Conservation (phyloP, 2,113 vertebrate species). For the Hippopotamus amphibius region DNA sequence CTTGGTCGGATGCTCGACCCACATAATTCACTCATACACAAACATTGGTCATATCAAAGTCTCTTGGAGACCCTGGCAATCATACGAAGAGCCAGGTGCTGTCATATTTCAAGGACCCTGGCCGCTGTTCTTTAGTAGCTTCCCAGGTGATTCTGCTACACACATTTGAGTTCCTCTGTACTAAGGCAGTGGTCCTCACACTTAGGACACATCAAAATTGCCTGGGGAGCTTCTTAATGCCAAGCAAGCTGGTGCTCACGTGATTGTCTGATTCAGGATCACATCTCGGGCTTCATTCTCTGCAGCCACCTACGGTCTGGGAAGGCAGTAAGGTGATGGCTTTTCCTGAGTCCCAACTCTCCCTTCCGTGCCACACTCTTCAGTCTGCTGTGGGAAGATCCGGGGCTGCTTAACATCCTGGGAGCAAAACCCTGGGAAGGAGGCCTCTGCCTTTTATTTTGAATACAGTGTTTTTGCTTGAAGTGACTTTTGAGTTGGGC, state of each 20-base stretch:
- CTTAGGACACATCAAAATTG: not conserved
- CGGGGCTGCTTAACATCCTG: rapidly evolving
- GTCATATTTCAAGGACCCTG: not conserved
- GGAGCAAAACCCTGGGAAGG: not conserved
- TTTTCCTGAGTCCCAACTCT: not conserved
- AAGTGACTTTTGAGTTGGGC: not conserved
- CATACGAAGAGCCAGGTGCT: not conserved
- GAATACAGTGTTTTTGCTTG: not conserved
- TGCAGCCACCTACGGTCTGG: not conserved
- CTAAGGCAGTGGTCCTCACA: too few relatives aligned
- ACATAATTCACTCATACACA: not conserved
- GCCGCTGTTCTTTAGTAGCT: not conserved
- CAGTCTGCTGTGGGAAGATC: too few relatives aligned
- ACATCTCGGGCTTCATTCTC: not conserved
- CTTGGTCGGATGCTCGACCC: not conserved
- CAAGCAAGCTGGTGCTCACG: rapidly evolving
- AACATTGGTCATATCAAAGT: not conserved
- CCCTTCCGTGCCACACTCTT: rapidly evolving
- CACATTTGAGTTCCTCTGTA: not conserved
- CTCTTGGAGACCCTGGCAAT: not conserved
- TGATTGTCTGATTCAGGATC: not conserved
- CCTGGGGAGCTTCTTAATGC: not conserved
- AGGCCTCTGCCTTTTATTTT: not conserved
- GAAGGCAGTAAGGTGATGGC: rapidly evolving
- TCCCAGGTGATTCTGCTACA: not conserved